Evolutionary conservation across 1,140 invertebrate species (phyloP).

Genomic region (Zophobas morio): DNA sequence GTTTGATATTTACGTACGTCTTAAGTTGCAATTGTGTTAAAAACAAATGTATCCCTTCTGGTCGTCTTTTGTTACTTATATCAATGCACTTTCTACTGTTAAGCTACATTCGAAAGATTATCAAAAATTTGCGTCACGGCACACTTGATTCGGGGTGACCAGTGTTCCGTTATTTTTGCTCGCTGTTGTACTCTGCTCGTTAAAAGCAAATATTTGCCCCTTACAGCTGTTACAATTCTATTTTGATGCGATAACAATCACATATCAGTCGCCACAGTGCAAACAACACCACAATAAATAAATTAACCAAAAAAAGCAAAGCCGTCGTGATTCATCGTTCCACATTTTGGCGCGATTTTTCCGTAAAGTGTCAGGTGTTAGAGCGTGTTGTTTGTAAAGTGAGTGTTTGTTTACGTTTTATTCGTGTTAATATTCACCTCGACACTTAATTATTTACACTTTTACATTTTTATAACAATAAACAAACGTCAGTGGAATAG

Average conservation of each 20-base stretch:
- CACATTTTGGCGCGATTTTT: constrained; percentile 15
- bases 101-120: no score
- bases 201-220: constrained; percentile 3
- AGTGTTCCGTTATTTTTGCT: not conserved
- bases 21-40: no score
- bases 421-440: constrained; percentile 40
- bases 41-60: no score
- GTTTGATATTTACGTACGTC: not conserved
- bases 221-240: not conserved
- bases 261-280: not conserved
- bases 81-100: no score
- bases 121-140: no score
- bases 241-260: not conserved
- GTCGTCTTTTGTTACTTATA: no score
- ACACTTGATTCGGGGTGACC: not conserved
- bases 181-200: not conserved
- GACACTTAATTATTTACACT: constrained; percentile 36
- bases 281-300: no score
- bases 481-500: constrained; percentile 37
- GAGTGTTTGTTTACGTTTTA: constrained; percentile 27
- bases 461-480: constrained; percentile 38
- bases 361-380: constrained; percentile 14
- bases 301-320: not conserved
- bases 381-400: constrained; percentile 15
- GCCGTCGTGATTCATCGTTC: not conserved